Conservation (phyloP, 2,113 vertebrate genomes). For the Aegotheles bennettii region DNA sequence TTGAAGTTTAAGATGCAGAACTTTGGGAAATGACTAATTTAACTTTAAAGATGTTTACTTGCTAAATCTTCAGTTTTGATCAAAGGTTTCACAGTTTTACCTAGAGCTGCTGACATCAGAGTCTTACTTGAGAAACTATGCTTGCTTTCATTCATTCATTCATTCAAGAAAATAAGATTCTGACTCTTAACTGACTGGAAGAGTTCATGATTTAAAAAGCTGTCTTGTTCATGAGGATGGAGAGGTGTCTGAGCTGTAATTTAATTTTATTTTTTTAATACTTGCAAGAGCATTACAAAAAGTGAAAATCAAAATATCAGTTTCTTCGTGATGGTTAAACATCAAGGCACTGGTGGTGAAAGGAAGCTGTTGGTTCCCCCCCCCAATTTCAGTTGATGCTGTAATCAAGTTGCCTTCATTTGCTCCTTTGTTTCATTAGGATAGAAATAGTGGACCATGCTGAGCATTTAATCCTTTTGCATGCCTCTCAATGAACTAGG, state of each 20-base stretch:
- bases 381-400: background rate
- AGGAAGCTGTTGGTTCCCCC: background rate
- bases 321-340: background rate
- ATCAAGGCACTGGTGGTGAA: background rate
- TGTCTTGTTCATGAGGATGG: background rate
- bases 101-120: background rate
- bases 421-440: background rate
- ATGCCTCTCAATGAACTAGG: background rate
- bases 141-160: background rate
- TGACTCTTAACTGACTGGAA: background rate
- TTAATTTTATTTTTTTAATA: background rate
- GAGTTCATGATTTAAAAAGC: background rate
- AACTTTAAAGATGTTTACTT: background rate
- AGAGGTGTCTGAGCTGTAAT: background rate
- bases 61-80: background rate
- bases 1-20: background rate
- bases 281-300: background rate
- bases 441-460: background rate
- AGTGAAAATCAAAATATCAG: background rate
- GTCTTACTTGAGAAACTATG: background rate
- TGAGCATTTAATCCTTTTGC: background rate
- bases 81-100: background rate
- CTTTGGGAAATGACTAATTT: background rate
- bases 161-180: background rate
- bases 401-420: background rate